A percentile compares a stretch with the other conserved stretches of the same genome.
These are phyloP conservation scores for Eupristina koningsbergeri DNA, from an alignment of 1,140 invertebrate genomes.

Conservation along the genomic window DNA sequence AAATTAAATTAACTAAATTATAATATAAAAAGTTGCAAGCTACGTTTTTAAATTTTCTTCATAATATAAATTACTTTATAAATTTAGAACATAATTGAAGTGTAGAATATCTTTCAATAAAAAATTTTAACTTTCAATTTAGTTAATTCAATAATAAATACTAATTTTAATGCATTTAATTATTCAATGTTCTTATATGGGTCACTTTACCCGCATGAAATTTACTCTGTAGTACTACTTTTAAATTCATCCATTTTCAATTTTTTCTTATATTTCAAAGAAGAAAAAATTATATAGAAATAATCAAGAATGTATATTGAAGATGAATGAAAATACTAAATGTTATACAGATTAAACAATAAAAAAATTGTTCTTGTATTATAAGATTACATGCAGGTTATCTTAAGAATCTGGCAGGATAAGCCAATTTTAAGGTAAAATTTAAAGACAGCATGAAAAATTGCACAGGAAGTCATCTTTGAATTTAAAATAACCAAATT, in stretches of 20 bases:
- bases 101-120: not conserved
- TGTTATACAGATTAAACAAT: not conserved
- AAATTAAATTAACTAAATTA: not conserved
- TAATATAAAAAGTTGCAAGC: not conserved
- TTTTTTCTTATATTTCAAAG: not conserved
- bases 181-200: not conserved
- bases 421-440: not conserved
- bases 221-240: not conserved
- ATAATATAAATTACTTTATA: not conserved
- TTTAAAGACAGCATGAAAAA: not conserved
- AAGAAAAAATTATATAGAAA: not conserved
- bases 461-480: not conserved
- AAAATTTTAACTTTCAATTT: not conserved
- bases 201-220: not conserved
- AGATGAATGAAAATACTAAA: not conserved
- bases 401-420: not conserved
- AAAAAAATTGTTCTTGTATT: not conserved
- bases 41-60: not conserved
- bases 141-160: not conserved
- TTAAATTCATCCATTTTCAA: not conserved
- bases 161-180: not conserved
- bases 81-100: not conserved
- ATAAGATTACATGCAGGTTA: not conserved
- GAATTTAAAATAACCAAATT: not conserved
- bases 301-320: not conserved